Evolutionary conservation across 1,140 invertebrate genomes (phyloP), one percentile per base, ranked within the genome.

Genomic region (Dryas iulia): DNA sequence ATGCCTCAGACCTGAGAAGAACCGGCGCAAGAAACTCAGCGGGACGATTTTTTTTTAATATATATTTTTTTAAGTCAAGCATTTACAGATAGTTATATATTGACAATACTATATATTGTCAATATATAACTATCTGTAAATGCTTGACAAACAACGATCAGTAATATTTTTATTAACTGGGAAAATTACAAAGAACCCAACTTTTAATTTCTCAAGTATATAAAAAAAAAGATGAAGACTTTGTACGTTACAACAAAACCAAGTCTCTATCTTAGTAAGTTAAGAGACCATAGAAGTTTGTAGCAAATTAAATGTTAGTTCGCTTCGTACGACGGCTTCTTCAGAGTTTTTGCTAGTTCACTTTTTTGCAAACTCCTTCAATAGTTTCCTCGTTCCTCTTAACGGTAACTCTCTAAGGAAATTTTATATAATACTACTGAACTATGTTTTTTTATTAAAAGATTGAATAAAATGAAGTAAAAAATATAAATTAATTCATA

Each of bases 251-350:
- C 5, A 5, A n/a, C n/a, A n/a, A n/a, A n/a, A n/a, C n/a, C n/a
- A n/a, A n/a, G n/a, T 39, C n/a, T 39, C 33, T 39, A 33, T 33
- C 81, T 83, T 72, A 80, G 82, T 83, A 79, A 84, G 83, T 83
- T 84, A 79, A 83, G 77, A 79, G 73, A 77, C 71, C 79, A 74
- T 83, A 81, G 60, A 84, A 86, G 77, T 82, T 72, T 79, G 77
- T 79, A 81, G 80, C 82, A 73, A 84, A 87, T 83, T 79, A 82
- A 82, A 81, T 84, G 84, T 86, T 80, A 83, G 72, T 80, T 81
- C 67, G 65, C 65, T 72, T 64, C 62, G 59, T 70, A 61, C 59
- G 39, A 71, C 18, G 28, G 71, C 33, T 59, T 61, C 71, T 68
- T 47, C 47, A 52, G 35, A 61, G 23, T 66, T 71, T 66, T 23